Evolutionary conservation across 1,140 invertebrate species (phyloP).

Genomic region (Drosophila watanabei): DNA sequence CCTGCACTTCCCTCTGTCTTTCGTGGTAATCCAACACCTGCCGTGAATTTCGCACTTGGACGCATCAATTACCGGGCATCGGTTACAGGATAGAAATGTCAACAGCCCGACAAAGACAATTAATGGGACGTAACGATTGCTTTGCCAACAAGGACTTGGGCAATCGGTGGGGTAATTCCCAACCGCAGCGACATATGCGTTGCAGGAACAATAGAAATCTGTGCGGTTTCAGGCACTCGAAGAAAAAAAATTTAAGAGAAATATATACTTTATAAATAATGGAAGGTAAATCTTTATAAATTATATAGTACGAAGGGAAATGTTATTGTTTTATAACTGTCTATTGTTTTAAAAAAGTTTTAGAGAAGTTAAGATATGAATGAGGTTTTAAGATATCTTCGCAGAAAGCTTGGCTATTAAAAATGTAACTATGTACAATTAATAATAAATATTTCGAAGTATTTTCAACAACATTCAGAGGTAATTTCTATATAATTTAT

Average conservation of each 20-base stretch:
- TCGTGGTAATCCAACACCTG: constrained; percentile 66
- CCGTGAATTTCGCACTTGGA: constrained; percentile 52
- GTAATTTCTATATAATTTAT: too few species aligned
- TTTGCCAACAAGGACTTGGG: constrained; percentile 48
- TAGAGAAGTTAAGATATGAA: background rate
- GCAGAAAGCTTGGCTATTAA: too few species aligned
- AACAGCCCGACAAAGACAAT: constrained; percentile 44
- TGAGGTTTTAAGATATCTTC: background rate
- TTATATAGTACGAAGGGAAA: background rate
- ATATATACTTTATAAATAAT: background rate
- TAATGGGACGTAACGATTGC: constrained; percentile 75
- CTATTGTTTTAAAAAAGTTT: background rate
- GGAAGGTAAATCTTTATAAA: background rate
- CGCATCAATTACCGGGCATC: constrained; percentile 59
- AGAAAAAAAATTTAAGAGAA: background rate
- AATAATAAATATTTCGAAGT: background rate
- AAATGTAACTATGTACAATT: too few species aligned
- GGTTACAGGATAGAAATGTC: constrained; percentile 55
- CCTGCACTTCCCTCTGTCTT: background rate
- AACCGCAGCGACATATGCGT: constrained; percentile 56
- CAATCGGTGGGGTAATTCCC: constrained; percentile 40
- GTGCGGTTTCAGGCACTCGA: constrained; percentile 35
- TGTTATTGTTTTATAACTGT: background rate
- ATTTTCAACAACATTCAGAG: too few species aligned
- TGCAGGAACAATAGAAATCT: constrained; percentile 61